Percentiles rank a stretch among this genome's conserved stretches.
Evolutionary conservation across 1,140 invertebrate species (phyloP).

Genomic region (Heterodera carotae): DNA sequence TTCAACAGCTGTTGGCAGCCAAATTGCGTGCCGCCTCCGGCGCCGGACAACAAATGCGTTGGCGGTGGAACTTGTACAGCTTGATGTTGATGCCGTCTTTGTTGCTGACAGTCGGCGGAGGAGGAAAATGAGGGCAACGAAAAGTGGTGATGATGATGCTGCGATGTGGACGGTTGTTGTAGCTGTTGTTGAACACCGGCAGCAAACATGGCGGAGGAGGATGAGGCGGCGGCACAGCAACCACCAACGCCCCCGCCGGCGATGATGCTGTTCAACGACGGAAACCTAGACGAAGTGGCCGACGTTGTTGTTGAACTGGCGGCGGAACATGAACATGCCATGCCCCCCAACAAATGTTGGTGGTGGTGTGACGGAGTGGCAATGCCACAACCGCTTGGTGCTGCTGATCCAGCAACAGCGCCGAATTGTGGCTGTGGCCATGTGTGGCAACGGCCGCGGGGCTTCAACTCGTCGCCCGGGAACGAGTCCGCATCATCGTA

Average conservation of each 20-base stretch:
- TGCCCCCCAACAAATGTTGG: slow-evolving; percentile 4
- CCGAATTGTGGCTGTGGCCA: slow-evolving; percentile 50
- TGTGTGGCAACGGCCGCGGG: slow-evolving; percentile 56
- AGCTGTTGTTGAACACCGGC: neutral
- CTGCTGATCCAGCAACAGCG: slow-evolving; percentile 6
- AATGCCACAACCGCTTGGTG: too few species aligned
- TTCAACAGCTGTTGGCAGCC: too few species aligned
- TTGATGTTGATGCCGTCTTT: neutral
- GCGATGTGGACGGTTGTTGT: neutral
- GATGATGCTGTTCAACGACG: slow-evolving; percentile 4
- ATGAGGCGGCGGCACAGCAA: neutral
- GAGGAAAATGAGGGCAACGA: too few species aligned
- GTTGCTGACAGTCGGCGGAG: neutral
- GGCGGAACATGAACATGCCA: neutral
- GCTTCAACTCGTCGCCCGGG: slow-evolving; percentile 44
- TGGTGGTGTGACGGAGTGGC: too few species aligned
- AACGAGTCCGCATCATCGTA: slow-evolving; percentile 47
- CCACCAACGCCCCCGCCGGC: neutral
- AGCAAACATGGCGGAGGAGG: neutral
- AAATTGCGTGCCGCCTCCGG: slow-evolving; percentile 10
- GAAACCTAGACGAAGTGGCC: neutral
- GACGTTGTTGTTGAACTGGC: neutral
- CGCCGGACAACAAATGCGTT: neutral
- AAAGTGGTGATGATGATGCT: neutral
- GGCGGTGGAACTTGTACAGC: slow-evolving; percentile 1